These are phyloP conservation scores for Argyresthia albistria DNA, from an alignment of 2,888 invertebrate genomes.

Conservation along the genomic window DNA sequence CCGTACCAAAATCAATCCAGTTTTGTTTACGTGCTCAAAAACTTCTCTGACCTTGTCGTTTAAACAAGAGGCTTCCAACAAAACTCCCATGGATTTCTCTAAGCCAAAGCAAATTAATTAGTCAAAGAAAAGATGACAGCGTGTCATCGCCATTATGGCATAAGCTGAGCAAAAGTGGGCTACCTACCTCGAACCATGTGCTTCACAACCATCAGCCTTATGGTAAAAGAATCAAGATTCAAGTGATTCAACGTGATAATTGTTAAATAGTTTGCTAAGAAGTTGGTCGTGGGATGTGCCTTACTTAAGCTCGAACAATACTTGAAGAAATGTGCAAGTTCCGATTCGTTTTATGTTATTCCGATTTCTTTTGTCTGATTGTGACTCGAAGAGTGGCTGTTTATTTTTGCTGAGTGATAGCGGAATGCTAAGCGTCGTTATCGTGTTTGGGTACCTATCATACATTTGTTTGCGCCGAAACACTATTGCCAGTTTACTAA, in stretches of 20 bases:
- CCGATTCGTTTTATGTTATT: conserved; percentile 14
- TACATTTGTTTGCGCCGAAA: background rate
- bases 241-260: background rate
- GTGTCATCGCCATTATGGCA: conserved; percentile 41
- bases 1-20: too few species aligned
- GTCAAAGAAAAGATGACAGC: conserved; percentile 30
- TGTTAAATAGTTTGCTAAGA: conserved; percentile 4
- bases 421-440: too few species aligned
- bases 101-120: conserved; percentile 47
- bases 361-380: conserved; percentile 21
- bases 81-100: conserved; percentile 49
- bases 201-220: background rate
- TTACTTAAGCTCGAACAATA: conserved; percentile 28
- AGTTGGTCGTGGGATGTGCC: conserved; percentile 29
- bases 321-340: conserved; percentile 22
- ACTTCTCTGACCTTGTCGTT: conserved; percentile 8
- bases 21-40: too few species aligned
- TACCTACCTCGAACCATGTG: conserved; percentile 12
- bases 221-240: background rate
- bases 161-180: conserved; percentile 35
- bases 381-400: conserved; percentile 13
- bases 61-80: conserved; percentile 4
- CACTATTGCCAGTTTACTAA: too few species aligned
- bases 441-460: background rate
- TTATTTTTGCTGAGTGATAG: background rate